Evolutionary conservation across 2,888 invertebrate species (phyloP), one percentile per base, ranked within the genome.

Genomic region (Linnaemya vulpina): DNA sequence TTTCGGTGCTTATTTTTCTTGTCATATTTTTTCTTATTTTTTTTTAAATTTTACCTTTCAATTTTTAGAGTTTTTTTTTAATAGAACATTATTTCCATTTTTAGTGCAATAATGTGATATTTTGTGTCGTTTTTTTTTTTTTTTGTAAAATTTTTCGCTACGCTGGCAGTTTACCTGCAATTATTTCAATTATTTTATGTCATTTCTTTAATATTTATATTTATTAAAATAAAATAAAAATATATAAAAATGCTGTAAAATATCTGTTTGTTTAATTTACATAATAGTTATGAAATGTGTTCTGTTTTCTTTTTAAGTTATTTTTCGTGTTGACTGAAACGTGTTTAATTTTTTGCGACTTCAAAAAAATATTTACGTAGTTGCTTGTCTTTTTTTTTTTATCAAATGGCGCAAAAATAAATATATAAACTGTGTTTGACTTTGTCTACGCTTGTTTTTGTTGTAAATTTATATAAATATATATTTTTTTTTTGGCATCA

Each of bases 1-100:
- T 30, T 65, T 49, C 10, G 35, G 30, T 43, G 38, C 25, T 68
- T 30, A 58, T 68, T 58, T 40, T 35, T 15, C 35, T 22, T 30
- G 13, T 8, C 25, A 9, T 25, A 25, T 20, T n/a, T 55, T 58
- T 58, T 60, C 30, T 60, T 51, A 5, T 70, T 71, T 74, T 25
- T 71, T 25, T 62, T 68, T 68, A 30, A 3, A 67, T 68, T 71
- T 35, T 46, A 71, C 43, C 65, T 79, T 84, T 67, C 71, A 68
- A 75, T 68, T 78, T 78, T 68, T 70, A 53, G 22, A 70, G 60
- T 68, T 46, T 74, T 75, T 83, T 78, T 75, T 83, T 81, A 81
- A 77, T 62, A 43, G 62, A 78, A 62, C 43, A 53, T 30, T 13
- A 43, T 84, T 75, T 51, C 22, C 40, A 40, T 73, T 25, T 79